Percentiles rank a stretch among this genome's conserved stretches.
Evolutionary conservation across 2,888 invertebrate genomes (phyloP).

Genomic region (Coleophora flavipennella): DNA sequence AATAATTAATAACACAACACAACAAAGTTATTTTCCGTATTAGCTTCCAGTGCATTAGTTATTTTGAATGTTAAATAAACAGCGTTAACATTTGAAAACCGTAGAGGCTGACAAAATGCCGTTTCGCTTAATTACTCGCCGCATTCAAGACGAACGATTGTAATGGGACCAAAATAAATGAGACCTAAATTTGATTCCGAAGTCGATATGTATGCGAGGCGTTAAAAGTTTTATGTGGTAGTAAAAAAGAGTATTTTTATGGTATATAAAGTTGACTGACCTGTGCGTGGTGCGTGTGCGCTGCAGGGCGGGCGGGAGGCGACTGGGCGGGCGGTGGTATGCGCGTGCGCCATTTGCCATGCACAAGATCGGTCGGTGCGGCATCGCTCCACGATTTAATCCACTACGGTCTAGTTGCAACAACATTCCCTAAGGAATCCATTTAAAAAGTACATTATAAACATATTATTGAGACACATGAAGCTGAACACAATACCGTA

Average conservation of each 20-base stretch:
- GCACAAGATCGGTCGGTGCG: no score
- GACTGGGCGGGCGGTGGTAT: slow-evolving; percentile 65
- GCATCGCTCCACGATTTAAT: no score
- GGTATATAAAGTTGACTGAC: slow-evolving; percentile 27
- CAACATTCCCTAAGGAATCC: no score
- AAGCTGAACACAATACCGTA: no score
- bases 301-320: slow-evolving; percentile 57
- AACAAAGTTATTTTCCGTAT: no score
- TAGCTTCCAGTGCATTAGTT: not conserved
- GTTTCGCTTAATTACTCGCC: slow-evolving; percentile 42
- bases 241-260: not conserved
- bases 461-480: no score
- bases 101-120: slow-evolving; percentile 32
- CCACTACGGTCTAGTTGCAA: no score
- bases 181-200: slow-evolving; percentile 7
- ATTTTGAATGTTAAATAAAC: slow-evolving; percentile 8
- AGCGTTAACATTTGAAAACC: slow-evolving; percentile 29
- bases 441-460: no score
- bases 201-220: slow-evolving; percentile 5
- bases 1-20: no score
- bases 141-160: slow-evolving; percentile 25
- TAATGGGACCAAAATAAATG: slow-evolving; percentile 30
- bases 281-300: slow-evolving; percentile 39
- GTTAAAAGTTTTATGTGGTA: not conserved
- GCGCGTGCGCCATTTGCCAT: no score